Evolutionary conservation across 23 tunicate genomes (phyloP).

Genomic region (Corella eumyota): DNA sequence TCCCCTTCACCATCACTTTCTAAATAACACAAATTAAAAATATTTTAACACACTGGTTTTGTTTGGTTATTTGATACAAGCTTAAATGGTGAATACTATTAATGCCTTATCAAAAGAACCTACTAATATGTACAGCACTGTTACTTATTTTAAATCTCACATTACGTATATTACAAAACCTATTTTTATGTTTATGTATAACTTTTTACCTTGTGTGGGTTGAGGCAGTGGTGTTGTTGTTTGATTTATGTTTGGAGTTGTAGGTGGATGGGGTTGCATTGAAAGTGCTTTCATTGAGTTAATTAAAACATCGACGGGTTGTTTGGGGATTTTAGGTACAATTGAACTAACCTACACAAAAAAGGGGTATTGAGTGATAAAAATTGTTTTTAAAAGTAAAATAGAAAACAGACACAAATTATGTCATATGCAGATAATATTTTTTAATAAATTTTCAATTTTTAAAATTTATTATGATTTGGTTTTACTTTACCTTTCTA

Average conservation of each 20-base stretch:
- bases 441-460: too few relatives aligned
- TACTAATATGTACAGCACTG: background rate
- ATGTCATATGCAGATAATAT: too few relatives aligned
- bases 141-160: background rate
- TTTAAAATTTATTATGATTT: background rate
- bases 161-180: background rate
- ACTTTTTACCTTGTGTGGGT: background rate
- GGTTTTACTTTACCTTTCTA: slow-evolving; percentile 24
- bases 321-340: slow-evolving; percentile 87
- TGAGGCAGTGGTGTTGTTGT: background rate
- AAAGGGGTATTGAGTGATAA: too few relatives aligned
- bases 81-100: background rate
- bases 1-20: slow-evolving; percentile 23
- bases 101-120: background rate
- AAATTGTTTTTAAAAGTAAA: too few relatives aligned
- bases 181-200: background rate
- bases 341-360: slow-evolving; percentile 13
- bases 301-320: slow-evolving; percentile 77
- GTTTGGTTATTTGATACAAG: too few relatives aligned
- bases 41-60: too few relatives aligned
- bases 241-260: background rate
- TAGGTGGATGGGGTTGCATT: slow-evolving; percentile 15
- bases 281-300: slow-evolving; percentile 23
- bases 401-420: too few relatives aligned
- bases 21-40: background rate